Evolutionary conservation across 2,113 vertebrate species (phyloP).

Genomic region (Pedetes capensis): DNA sequence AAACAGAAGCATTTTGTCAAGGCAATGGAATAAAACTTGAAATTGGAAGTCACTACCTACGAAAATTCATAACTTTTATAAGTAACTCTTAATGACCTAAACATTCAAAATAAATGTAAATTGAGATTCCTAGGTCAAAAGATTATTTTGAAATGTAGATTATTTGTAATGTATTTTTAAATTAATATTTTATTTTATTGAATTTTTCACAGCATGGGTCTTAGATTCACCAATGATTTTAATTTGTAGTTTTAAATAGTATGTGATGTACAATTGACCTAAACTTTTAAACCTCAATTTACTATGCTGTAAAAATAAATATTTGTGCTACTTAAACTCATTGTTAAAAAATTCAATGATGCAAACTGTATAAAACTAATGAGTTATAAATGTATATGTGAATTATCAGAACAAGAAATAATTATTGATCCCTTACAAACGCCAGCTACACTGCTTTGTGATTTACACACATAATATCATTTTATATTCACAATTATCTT

Average conservation of each 20-base stretch:
- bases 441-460: neutral
- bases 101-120: neutral
- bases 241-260: neutral
- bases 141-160: neutral
- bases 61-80: neutral
- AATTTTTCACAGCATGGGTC: neutral
- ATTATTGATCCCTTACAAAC: neutral
- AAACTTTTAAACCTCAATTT: neutral
- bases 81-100: neutral
- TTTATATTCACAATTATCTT: neutral
- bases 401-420: neutral
- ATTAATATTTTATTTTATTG: neutral
- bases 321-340: neutral
- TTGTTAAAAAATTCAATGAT: neutral
- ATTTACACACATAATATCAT: neutral
- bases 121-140: neutral
- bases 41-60: neutral
- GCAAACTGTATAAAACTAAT: neutral
- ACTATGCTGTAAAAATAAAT: neutral
- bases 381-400: neutral
- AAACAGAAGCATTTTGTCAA: neutral
- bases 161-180: neutral
- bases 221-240: neutral
- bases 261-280: neutral
- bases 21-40: neutral